Conservation (phyloP, 2,797 vertebrate species). For the Centroberyx gerrardi region DNA sequence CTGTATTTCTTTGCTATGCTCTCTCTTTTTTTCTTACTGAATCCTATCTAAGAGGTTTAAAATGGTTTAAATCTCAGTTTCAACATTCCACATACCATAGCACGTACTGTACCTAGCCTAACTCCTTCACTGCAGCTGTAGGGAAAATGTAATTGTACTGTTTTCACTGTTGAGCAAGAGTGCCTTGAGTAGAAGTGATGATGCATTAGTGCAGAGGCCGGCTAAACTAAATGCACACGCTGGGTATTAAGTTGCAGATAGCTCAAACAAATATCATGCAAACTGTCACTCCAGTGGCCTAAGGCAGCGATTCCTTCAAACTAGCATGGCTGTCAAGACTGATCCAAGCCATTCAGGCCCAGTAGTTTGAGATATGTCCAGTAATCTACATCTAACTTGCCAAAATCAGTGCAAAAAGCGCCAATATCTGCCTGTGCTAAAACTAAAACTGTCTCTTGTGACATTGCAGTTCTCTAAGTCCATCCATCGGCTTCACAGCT, state of each 20-base stretch:
- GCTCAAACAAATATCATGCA: constrained; percentile 76
- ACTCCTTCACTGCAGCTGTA: constrained; percentile 17
- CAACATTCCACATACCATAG: constrained; percentile 80
- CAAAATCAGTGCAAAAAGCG: constrained; percentile 10
- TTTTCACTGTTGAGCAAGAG: constrained; percentile 26
- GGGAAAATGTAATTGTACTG: constrained; percentile 1
- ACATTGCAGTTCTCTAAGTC: not conserved
- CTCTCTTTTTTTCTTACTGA: constrained; percentile 23
- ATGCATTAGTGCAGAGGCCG: constrained; percentile 23
- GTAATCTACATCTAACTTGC: not conserved
- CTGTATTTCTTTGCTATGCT: not conserved
- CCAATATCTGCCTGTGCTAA: constrained; percentile 4
- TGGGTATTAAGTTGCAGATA: constrained; percentile 67
- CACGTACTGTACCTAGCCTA: constrained; percentile 13
- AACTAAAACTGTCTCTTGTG: not conserved
- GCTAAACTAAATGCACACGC: constrained; percentile 39
- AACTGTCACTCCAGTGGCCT: constrained; percentile 53
- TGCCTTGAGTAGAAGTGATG: constrained; percentile 24
- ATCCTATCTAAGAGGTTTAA: constrained; percentile 15
- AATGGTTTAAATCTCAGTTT: constrained; percentile 61
- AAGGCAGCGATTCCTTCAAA: constrained; percentile 32
- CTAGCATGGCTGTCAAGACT: constrained; percentile 8
- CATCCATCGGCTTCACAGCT: not conserved
- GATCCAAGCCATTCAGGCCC: not conserved
- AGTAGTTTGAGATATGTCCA: constrained; percentile 9